Base-by-base conservation (phyloP, 2,888 invertebrate species). In the Nomada fabriciana region DNA sequence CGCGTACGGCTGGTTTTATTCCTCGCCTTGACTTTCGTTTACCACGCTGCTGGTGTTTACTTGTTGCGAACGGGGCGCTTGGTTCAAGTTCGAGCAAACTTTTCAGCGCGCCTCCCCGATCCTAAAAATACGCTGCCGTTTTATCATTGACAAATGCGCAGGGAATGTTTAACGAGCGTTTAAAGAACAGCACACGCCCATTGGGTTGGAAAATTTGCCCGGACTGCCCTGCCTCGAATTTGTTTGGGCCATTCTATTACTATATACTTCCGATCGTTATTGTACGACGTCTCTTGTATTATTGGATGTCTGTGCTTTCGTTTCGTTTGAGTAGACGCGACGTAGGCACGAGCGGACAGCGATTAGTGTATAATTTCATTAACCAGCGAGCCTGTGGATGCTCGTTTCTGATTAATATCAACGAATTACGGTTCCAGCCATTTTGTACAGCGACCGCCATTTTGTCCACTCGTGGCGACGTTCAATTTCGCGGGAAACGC, bases 341-440 rank as follows among this genome's bases (percentile, higher is more conserved):
- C 20, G 29, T 5, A 55, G 75, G 50, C 10, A 50, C 67, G 68
- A 43, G 76, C 64, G 76, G 79, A 70, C 52, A 78, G 15, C 13
- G 18, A 9, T 67, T 68, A 42, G n/a, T 7, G 3, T 13, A 18
- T 36, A 36, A 36, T 23, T 29, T 57, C 47, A 18, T 11, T 9
- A 11, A 1, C 3, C 29, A 15, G 23, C 10, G 2, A 53, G 15
- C 20, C 23, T 52, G 20, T 43, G 23, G 25, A 36, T 53, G 36
- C 29, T 50, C n/a, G 53, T 42, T 61, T 43, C 36, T 43, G n/a
- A 23, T 47, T 55, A 50, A 74, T 43, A 52, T 77, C 86, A 84
- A 85, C 86, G 86, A 85, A 80, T 77, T 60, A 75, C 20, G 23
- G 36, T 57, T 86, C 73, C 79, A 83, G 64, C 55, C 69, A 72